These are phyloP conservation scores for Ischnus inquisitorius DNA, from an alignment of 2,888 invertebrate species.

Conservation along the genomic window DNA sequence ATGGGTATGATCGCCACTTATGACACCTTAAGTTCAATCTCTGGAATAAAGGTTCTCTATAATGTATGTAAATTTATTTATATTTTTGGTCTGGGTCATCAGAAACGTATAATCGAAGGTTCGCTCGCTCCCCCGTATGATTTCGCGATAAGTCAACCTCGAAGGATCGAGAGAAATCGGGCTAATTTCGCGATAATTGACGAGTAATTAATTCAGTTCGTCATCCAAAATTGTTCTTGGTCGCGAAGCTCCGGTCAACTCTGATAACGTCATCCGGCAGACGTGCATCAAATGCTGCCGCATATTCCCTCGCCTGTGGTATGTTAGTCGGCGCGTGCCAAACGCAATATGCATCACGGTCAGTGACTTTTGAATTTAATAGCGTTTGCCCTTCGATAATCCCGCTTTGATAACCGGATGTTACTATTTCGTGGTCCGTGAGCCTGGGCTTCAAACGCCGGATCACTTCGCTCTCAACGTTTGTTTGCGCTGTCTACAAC, in stretches of 20 bases:
- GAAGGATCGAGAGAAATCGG: constrained; percentile 1
- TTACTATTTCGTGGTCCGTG: constrained; percentile 22
- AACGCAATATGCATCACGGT: not conserved
- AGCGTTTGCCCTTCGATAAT: constrained; percentile 45
- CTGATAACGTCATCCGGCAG: not conserved
- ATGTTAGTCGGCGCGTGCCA: constrained; percentile 35
- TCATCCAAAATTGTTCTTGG: not conserved
- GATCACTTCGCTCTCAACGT: not conserved
- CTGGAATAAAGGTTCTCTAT: not conserved
- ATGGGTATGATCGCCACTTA: not conserved
- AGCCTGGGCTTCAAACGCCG: constrained; percentile 22
- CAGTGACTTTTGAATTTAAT: constrained; percentile 9
- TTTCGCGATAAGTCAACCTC: not conserved
- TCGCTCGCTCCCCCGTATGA: not conserved
- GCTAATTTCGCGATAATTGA: constrained; percentile 18
- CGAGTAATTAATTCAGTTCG: constrained; percentile 30
- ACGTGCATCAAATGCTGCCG: not conserved
- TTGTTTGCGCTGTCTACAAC: not conserved
- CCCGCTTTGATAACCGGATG: constrained; percentile 34
- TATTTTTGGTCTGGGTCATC: not conserved
- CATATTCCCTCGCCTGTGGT: not conserved
- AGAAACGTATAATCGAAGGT: not conserved
- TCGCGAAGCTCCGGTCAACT: not conserved
- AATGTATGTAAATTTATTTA: not conserved
- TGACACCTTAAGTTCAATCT: not conserved